Percentiles rank a stretch among this genome's conserved stretches.
These are phyloP conservation scores for Melanocharis versteri DNA, from an alignment of 2,113 vertebrate species.

Conservation along the genomic window DNA sequence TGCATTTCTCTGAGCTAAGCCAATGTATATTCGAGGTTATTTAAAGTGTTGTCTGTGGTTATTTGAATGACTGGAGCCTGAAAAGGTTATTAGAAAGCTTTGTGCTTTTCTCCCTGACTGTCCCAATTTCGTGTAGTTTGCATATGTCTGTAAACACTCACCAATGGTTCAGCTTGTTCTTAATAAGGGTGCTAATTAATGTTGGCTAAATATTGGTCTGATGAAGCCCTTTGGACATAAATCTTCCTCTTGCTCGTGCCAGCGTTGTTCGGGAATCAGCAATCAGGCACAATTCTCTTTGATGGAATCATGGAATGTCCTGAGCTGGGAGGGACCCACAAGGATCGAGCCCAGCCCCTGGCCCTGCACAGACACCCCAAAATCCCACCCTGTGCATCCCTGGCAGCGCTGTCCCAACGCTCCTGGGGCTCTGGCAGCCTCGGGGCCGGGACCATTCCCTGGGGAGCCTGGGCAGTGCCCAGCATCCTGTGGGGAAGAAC, in stretches of 20 bases:
- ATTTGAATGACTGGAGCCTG: background rate
- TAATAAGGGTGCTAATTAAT: background rate
- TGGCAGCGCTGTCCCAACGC: fast-evolving
- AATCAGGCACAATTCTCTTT: background rate
- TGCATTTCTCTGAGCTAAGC: background rate
- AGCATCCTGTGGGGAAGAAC: background rate
- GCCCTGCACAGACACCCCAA: fast-evolving
- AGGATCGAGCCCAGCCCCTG: fast-evolving
- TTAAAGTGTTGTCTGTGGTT: background rate
- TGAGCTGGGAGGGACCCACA: background rate
- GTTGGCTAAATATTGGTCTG: background rate
- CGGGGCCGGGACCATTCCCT: background rate
- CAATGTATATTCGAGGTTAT: background rate
- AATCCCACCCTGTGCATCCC: background rate
- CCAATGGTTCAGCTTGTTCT: background rate
- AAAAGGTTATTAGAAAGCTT: background rate
- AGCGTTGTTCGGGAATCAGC: background rate
- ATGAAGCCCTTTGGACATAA: background rate
- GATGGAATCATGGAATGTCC: background rate
- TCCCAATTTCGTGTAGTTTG: background rate
- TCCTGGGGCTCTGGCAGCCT: background rate
- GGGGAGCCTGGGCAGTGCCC: background rate
- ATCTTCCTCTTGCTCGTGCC: background rate
- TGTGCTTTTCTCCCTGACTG: background rate
- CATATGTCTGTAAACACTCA: background rate